A percentile compares a stretch with the other conserved stretches of the same genome.
Evolutionary conservation across 2,797 vertebrate genomes (phyloP).

Genomic region (Diceros bicornis): DNA sequence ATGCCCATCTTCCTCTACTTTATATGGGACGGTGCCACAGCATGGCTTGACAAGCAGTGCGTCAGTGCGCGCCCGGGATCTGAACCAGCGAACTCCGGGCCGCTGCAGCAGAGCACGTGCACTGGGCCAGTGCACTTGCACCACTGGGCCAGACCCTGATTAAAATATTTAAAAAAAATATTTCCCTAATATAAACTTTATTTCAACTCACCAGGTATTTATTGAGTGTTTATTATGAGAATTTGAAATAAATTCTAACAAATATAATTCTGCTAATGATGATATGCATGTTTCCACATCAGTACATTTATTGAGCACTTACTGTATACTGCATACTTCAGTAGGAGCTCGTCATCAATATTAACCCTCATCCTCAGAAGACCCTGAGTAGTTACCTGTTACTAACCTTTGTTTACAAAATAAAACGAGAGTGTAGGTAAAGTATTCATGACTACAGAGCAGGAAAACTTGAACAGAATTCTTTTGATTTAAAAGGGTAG

Average conservation of each 20-base stretch:
- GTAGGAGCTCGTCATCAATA: background rate
- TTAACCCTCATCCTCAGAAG: background rate
- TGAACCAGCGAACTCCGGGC: too few species aligned
- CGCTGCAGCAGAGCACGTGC: too few species aligned
- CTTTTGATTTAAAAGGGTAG: background rate
- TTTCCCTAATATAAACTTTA: background rate
- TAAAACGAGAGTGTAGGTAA: background rate
- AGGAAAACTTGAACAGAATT: background rate
- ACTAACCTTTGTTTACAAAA: background rate
- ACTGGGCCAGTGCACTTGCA: too few species aligned
- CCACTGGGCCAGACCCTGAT: too few species aligned
- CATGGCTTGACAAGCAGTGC: too few species aligned
- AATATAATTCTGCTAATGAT: too few species aligned
- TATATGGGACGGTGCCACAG: too few species aligned
- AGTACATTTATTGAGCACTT: background rate
- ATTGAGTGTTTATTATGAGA: background rate
- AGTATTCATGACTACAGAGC: background rate
- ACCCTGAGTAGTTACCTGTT: background rate
- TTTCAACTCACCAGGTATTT: background rate
- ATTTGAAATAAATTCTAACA: background rate
- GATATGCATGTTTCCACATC: background rate
- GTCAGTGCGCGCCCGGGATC: too few species aligned
- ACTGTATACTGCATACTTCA: background rate
- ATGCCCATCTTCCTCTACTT: too few species aligned
- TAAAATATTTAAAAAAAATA: background rate